These are phyloP conservation scores for Apocrypta bakeri DNA, from an alignment of 1,140 invertebrate species.

Conservation along the genomic window DNA sequence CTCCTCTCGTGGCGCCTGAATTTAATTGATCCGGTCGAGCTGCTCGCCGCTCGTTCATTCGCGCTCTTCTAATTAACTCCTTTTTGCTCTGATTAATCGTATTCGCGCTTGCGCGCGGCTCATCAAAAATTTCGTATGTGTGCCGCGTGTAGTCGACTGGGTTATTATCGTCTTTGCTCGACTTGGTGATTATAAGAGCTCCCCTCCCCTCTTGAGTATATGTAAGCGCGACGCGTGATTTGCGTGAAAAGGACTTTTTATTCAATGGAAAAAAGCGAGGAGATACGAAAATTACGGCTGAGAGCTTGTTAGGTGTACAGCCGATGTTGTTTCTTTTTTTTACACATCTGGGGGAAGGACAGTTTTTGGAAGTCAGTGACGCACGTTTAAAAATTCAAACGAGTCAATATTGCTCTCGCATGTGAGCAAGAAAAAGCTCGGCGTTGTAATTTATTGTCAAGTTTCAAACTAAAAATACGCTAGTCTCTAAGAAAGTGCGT, in stretches of 20 bases:
- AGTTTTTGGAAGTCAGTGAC: too few species aligned
- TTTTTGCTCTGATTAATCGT: conserved; percentile 45
- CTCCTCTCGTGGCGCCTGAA: conserved; percentile 42
- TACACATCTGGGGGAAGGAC: too few species aligned
- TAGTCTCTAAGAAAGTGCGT: neutral
- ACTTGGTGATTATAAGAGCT: neutral
- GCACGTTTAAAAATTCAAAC: too few species aligned
- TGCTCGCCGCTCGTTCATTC: conserved; percentile 22
- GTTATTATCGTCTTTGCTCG: neutral
- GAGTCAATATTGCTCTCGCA: too few species aligned
- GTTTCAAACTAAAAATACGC: too few species aligned
- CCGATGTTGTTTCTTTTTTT: too few species aligned
- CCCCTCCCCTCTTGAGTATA: too few species aligned
- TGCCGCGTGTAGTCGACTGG: neutral
- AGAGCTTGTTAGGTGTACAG: neutral
- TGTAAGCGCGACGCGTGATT: neutral
- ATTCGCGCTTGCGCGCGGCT: neutral
- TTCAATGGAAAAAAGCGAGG: neutral
- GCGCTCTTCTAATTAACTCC: conserved; percentile 45
- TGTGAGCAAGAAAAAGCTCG: too few species aligned
- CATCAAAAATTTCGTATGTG: conserved; percentile 9
- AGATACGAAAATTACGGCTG: neutral
- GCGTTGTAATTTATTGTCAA: too few species aligned
- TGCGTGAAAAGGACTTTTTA: neutral
- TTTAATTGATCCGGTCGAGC: conserved; percentile 43